A percentile compares a stretch with the other conserved stretches of the same genome.
phyloP scores from a whole-genome alignment of 2,113 vertebrate genomes.

The Ovis canadensis region DNA sequence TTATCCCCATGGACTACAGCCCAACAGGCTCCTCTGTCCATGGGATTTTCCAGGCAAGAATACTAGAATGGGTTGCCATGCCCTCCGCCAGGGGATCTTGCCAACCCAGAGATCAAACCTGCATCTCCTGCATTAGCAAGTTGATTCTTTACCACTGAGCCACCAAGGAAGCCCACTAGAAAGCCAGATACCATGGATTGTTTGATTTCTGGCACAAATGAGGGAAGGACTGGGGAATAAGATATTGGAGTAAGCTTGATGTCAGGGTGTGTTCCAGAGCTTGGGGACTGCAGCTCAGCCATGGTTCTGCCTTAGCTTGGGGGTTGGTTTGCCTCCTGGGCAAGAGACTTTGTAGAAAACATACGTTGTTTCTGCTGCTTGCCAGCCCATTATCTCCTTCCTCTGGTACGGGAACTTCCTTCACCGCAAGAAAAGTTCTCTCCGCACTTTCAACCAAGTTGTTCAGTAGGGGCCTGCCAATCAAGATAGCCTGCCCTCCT shows the following conservation, averaged over 20 bases:
- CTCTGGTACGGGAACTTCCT: background rate
- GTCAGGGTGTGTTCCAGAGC: background rate
- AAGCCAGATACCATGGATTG: background rate
- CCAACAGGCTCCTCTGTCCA: background rate
- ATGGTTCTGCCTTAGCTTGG: background rate
- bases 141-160: background rate
- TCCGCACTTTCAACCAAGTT: background rate
- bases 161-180: background rate
- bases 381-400: background rate
- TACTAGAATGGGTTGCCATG: background rate
- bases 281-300: background rate
- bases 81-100: background rate
- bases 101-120: background rate
- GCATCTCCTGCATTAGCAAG: background rate
- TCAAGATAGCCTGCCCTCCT: background rate
- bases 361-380: background rate
- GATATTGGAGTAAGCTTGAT: background rate
- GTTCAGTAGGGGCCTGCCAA: background rate
- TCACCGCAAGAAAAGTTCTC: background rate
- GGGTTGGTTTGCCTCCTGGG: background rate
- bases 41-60: background rate
- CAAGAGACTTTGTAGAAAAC: background rate
- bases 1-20: background rate
- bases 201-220: background rate
- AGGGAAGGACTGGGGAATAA: background rate